These are phyloP conservation scores for Anseranas semipalmata DNA, from an alignment of 2,113 vertebrate species.

Conservation along the genomic window DNA sequence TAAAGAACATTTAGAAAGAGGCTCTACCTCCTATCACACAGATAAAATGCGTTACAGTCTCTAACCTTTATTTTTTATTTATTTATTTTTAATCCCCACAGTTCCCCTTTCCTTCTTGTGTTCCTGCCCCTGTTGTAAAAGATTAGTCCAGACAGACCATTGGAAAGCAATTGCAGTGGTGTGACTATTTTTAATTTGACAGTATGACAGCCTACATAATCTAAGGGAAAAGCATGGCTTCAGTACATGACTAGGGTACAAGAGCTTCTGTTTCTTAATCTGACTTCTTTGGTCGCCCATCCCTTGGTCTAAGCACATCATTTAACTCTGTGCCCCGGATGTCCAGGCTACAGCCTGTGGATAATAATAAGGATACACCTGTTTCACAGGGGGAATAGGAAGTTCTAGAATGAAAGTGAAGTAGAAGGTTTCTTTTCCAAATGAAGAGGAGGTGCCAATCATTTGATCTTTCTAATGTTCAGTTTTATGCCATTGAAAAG, in stretches of 20 bases:
- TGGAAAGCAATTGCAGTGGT: neutral
- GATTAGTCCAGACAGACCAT: neutral
- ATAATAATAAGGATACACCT: neutral
- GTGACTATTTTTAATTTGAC: neutral
- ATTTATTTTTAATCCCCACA: neutral
- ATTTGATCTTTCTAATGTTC: neutral
- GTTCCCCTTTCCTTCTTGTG: neutral
- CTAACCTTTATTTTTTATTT: neutral
- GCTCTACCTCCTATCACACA: neutral
- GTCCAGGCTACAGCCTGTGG: neutral
- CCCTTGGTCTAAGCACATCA: neutral
- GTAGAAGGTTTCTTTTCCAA: neutral
- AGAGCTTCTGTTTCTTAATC: neutral
- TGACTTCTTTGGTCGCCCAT: neutral
- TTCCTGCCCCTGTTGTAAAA: neutral
- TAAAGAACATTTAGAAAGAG: neutral
- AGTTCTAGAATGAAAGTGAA: neutral
- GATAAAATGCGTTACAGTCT: neutral
- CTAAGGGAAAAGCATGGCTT: neutral
- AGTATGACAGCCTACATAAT: neutral
- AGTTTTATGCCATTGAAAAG: neutral
- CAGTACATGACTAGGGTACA: accelerated
- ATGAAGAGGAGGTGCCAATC: neutral
- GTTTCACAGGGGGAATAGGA: neutral
- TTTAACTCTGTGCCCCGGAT: neutral